These are phyloP conservation scores for Betta splendens DNA, from an alignment of 2,797 vertebrate species.

Conservation along the genomic window DNA sequence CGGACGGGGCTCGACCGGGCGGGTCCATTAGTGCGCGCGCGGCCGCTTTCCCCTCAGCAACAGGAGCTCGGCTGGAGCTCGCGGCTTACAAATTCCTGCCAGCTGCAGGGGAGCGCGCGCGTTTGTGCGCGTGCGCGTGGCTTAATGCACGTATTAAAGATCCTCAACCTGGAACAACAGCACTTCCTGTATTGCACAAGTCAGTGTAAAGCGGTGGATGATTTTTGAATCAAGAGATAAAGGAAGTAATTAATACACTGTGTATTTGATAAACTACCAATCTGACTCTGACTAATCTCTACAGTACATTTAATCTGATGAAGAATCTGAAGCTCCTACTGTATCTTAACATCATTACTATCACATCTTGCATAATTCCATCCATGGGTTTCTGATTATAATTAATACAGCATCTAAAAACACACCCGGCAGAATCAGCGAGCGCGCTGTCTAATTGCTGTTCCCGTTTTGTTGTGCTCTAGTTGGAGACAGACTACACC, in stretches of 20 bases:
- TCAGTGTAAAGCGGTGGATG: not conserved
- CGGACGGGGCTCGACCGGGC: constrained; percentile 37
- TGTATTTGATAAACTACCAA: constrained; percentile 21
- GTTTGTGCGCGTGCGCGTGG: constrained; percentile 18
- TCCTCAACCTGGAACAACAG: constrained; percentile 23
- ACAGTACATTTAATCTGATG: not conserved
- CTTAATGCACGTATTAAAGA: constrained; percentile 35
- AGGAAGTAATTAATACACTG: not conserved
- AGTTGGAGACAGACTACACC: constrained; percentile 47
- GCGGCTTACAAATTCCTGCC: constrained; percentile 54
- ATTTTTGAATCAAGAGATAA: not conserved
- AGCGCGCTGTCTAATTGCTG: constrained; percentile 37
- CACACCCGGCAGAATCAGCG: constrained; percentile 19
- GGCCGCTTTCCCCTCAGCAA: constrained; percentile 73
- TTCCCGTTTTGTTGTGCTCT: constrained; percentile 42
- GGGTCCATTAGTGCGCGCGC: constrained; percentile 63
- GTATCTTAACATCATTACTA: constrained; percentile 9
- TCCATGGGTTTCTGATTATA: constrained; percentile 31
- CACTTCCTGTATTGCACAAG: constrained; percentile 19
- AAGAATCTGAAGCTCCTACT: constrained; percentile 4
- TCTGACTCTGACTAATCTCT: constrained; percentile 5
- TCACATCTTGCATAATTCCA: constrained; percentile 22
- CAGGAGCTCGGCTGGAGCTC: constrained; percentile 60
- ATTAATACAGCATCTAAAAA: constrained; percentile 29
- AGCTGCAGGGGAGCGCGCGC: constrained; percentile 21